A percentile compares a stretch with the other conserved stretches of the same genome.
Evolutionary conservation across 2,113 vertebrate genomes (phyloP).

Genomic region (Montifringilla adamsi): DNA sequence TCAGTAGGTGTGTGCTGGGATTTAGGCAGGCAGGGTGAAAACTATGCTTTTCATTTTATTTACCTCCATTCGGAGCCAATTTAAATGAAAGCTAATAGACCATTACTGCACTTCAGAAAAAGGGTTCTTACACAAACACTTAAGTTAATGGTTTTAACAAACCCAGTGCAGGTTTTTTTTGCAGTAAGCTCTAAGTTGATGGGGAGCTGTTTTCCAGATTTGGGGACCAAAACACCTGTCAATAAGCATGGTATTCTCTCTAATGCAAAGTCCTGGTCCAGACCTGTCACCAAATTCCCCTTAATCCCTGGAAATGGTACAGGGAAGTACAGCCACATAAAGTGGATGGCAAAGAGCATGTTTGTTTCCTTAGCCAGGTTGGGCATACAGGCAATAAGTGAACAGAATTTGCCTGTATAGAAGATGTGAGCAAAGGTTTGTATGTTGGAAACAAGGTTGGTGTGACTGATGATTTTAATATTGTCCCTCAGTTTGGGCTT

Average conservation of each 20-base stretch:
- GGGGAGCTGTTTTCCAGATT: background rate
- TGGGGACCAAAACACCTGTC: background rate
- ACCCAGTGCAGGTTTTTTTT: background rate
- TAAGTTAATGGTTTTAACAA: background rate
- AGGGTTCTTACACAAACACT: background rate
- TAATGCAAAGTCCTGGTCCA: background rate
- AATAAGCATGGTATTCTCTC: background rate
- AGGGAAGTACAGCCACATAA: background rate
- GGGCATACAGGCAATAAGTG: background rate
- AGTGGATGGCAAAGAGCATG: background rate
- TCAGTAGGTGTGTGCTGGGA: background rate
- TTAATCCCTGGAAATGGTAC: background rate
- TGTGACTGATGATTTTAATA: conserved; percentile 63
- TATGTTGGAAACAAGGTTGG: background rate
- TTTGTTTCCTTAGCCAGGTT: background rate
- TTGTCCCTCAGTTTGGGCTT: background rate
- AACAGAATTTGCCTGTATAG: background rate
- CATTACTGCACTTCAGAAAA: background rate
- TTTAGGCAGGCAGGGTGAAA: background rate
- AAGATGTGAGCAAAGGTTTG: background rate
- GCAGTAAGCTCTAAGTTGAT: background rate
- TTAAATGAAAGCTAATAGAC: background rate
- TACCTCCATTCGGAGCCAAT: background rate
- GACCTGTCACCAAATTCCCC: background rate
- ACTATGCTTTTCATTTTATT: background rate